phyloP scores from a whole-genome alignment of 1,140 invertebrate species.

The Leucophenga varia region DNA sequence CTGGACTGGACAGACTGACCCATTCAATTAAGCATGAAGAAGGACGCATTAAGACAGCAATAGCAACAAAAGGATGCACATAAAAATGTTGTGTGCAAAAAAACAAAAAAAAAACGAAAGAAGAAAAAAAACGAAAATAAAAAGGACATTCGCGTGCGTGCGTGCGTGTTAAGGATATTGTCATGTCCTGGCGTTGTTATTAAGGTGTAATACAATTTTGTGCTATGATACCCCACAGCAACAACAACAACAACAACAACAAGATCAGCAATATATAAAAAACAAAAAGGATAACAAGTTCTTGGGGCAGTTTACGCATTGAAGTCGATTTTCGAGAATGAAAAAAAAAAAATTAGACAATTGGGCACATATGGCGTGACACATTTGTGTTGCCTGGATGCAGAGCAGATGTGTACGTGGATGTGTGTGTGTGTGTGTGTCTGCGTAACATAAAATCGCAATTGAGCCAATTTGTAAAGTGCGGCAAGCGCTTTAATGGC shows the following conservation, averaged over 20 bases:
- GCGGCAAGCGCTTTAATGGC: not conserved
- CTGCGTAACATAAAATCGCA: conserved; percentile 21
- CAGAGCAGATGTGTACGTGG: not conserved
- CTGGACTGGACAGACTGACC: conserved; percentile 42
- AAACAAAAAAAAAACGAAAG: conserved; percentile 27
- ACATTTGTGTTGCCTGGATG: too few relatives aligned
- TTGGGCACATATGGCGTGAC: conserved; percentile 21
- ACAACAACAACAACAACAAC: not conserved
- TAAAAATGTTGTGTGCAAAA: not conserved
- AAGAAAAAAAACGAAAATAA: conserved; percentile 6
- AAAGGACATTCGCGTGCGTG: conserved; percentile 4
- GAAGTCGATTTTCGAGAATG: too few relatives aligned
- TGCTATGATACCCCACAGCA: conserved; percentile 49
- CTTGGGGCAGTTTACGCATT: too few relatives aligned
- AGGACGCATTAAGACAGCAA: not conserved
- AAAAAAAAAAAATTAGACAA: conserved; percentile 6
- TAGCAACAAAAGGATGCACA: not conserved
- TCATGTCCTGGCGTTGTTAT: conserved; percentile 55
- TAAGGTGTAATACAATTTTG: conserved; percentile 57
- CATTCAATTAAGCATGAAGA: conserved; percentile 56
- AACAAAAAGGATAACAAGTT: too few relatives aligned
- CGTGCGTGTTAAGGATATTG: conserved; percentile 11
- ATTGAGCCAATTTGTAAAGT: conserved; percentile 26
- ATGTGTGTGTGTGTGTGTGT: too few relatives aligned
- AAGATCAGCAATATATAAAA: too few relatives aligned